These are phyloP conservation scores for Zaprionus ornatus DNA, from an alignment of 1,140 invertebrate species.

Conservation along the genomic window DNA sequence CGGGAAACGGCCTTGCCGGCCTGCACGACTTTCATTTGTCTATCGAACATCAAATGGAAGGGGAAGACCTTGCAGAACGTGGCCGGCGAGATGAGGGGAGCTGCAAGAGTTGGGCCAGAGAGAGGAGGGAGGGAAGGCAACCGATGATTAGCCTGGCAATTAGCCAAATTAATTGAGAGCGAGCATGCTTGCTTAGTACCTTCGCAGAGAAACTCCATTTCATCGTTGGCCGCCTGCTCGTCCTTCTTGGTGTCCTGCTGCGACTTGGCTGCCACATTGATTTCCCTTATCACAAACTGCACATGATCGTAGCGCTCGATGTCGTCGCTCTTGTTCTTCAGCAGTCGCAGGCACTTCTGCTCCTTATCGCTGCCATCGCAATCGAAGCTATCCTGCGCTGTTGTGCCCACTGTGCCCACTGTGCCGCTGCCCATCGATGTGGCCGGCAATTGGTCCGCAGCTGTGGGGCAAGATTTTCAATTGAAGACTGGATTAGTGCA, in stretches of 20 bases:
- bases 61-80: conserved; percentile 98
- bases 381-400: conserved; percentile 75
- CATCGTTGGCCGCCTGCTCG: conserved; percentile 85
- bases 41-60: conserved; percentile 97
- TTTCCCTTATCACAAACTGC: conserved; percentile 96
- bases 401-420: conserved; percentile 11
- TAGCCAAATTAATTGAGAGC: conserved; percentile 32
- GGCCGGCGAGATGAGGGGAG: conserved; percentile 93
- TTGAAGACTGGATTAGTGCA: conserved; percentile 15
- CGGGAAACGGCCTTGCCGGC: conserved; percentile 93
- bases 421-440: conserved; percentile 23
- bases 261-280: conserved; percentile 84
- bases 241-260: conserved; percentile 84
- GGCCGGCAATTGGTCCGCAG: conserved; percentile 41
- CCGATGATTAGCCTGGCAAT: conserved; percentile 52
- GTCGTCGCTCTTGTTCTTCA: conserved; percentile 83
- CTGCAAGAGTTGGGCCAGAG: conserved; percentile 85
- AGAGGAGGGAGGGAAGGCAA: no score
- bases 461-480: conserved; percentile 20
- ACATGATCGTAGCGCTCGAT: conserved; percentile 91
- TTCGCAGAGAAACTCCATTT: conserved; percentile 81
- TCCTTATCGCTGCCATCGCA: conserved; percentile 70
- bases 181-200: conserved; percentile 36
- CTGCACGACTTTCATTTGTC: conserved; percentile 93
- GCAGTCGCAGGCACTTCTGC: conserved; percentile 77